Base-by-base conservation (phyloP, 2,113 vertebrate genomes). In the Laterallus jamaicensis region DNA sequence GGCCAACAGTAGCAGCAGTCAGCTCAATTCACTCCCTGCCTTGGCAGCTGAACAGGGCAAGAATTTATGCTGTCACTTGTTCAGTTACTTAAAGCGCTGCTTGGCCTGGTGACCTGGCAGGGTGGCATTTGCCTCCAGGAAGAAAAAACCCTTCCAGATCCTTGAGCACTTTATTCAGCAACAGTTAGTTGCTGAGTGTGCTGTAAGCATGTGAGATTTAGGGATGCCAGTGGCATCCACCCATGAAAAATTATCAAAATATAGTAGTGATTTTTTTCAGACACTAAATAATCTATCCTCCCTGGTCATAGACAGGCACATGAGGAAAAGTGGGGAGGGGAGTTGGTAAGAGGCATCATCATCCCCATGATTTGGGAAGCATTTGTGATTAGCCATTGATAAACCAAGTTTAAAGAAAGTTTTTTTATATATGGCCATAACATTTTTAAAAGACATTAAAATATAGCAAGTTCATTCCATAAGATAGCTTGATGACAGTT, bases 61-160 rank as follows among this genome's bases (percentile, higher is more conserved):
- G 82, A 90, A 90, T 90, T 96, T 96, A 75, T 68, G 13, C 63
- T 83, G 79, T 75, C 85, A 44, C 71, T 92, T 81, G 26, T 47
- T 88, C 76, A 86, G 3, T 88, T 94, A 64, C 52, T 82, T 88
- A 49, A 86, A 86, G 71, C 39, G 3, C 80, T 58, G n/a, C 40
- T 74, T 47, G 71, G 79, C 50, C 75, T 68, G 35, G 26, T 90
- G 88, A 88, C 86, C 71, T 82, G 60, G 39, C 80, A 88, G 80
- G 47, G 68, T 83, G 82, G 76, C 92, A 31, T 93, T 95, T 90
- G 62, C 92, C 80, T 90, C 35, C 7, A 85, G 71, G 64, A 63
- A 22, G 71, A 68, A 74, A 39, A 47, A 90, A 84, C 86, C 60
- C 90, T 35, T 83, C 52, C 32, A 40, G 39, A 24, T 92, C 31